phyloP scores from a whole-genome alignment of 1,140 invertebrate genomes.

The Hyphantria cunea region DNA sequence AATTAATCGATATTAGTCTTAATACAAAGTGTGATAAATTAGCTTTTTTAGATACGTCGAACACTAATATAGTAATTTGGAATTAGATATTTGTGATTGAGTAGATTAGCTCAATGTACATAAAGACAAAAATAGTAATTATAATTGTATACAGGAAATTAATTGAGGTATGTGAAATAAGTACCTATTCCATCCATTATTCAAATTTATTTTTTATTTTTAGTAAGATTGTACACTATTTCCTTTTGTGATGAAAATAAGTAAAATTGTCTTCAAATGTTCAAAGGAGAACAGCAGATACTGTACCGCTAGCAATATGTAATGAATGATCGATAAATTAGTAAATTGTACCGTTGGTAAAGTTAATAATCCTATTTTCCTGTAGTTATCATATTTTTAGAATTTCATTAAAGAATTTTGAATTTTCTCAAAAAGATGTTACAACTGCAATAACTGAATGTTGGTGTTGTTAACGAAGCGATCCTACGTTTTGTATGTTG shows the following conservation, averaged over 20 bases:
- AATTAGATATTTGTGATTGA: constrained; percentile 36
- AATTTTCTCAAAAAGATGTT: too few species aligned
- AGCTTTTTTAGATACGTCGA: constrained; percentile 35
- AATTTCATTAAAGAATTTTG: too few species aligned
- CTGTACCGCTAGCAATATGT: too few species aligned
- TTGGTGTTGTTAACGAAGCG: too few species aligned
- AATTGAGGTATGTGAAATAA: constrained; percentile 5
- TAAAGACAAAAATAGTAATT: constrained; percentile 32
- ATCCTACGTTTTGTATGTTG: too few species aligned
- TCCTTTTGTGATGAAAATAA: neutral
- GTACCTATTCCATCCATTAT: constrained; percentile 30
- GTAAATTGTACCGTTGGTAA: too few species aligned
- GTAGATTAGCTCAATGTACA: constrained; percentile 38
- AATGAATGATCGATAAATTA: too few species aligned
- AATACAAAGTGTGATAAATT: constrained; percentile 49
- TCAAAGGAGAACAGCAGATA: too few species aligned
- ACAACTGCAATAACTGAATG: too few species aligned
- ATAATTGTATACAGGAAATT: constrained; percentile 16
- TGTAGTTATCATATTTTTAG: too few species aligned
- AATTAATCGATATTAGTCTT: constrained; percentile 8
- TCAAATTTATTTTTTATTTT: constrained; percentile 2
- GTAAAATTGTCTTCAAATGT: too few species aligned
- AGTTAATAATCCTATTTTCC: too few species aligned
- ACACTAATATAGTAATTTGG: constrained; percentile 29
- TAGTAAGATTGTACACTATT: neutral